Percentiles rank a stretch among this genome's conserved stretches.
Evolutionary conservation across 2,797 vertebrate genomes (phyloP).

Genomic region (Momotus momota): DNA sequence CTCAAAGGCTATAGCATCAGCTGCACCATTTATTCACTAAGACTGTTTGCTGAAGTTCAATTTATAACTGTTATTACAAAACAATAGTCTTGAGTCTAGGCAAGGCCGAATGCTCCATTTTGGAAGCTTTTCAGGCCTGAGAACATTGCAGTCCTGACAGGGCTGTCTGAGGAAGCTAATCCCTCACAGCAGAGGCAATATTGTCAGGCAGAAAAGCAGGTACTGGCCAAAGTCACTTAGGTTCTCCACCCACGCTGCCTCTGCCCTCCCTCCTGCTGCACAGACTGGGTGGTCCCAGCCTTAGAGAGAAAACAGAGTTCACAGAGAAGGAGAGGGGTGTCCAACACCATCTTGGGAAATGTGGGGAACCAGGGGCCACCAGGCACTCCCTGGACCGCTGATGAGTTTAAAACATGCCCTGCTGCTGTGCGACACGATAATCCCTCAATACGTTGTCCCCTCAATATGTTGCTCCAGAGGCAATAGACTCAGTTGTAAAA

Average conservation of each 20-base stretch:
- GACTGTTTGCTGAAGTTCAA: not conserved
- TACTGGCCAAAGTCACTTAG: not conserved
- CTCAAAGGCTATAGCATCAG: not conserved
- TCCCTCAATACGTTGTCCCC: not conserved
- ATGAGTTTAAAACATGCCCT: not conserved
- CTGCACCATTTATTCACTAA: not conserved
- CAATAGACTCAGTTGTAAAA: not conserved
- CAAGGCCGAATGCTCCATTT: not conserved
- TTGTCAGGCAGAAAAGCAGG: not conserved
- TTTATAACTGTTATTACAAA: slow-evolving; percentile 32
- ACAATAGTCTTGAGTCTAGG: not conserved
- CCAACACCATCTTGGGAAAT: not conserved
- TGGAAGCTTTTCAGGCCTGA: not conserved
- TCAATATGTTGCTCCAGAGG: not conserved
- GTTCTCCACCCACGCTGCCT: not conserved
- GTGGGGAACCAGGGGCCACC: not conserved
- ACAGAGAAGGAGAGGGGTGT: not conserved
- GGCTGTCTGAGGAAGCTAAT: not conserved
- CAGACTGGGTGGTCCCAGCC: rapidly evolving
- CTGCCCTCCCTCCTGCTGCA: not conserved
- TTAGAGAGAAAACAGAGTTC: not conserved
- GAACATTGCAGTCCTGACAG: not conserved
- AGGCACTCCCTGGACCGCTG: not conserved
- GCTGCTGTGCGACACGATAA: rapidly evolving
- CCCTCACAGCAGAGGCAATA: not conserved